Base-by-base conservation (phyloP, 2,888 invertebrate species). In the Aspidiotus rigidus region DNA sequence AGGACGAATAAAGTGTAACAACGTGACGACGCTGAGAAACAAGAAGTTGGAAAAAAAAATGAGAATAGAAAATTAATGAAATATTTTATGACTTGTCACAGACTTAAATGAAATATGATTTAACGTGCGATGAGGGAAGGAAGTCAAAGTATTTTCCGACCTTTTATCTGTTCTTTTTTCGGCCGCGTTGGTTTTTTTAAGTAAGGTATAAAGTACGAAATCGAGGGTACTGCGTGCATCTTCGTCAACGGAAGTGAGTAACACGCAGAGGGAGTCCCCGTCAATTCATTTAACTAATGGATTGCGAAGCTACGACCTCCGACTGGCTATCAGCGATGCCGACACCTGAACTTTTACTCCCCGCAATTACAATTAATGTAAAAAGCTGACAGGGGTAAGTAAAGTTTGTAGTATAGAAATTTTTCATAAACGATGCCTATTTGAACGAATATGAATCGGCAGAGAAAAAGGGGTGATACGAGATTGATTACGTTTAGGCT, bases 51-150 rank as follows among this genome's bases (percentile, higher is more conserved):
- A 42, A 28, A 64, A 44, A 59, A 28, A 59, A 28, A 59, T 49
- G 49, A 67, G 57, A 67, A 67, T 67, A 67, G 67, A 67, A 67
- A 67, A 67, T 67, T 67, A 67, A 67, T 67, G 67, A 67, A 67
- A 67, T 67, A 67, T 67, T 67, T 67, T 67, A 67, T 67, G 67
- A 67, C 67, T 67, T 67, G 67, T 67, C 67, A 67, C 67, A 67
- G 67, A 49, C 67, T 67, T 67, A 67, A 67, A 67, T 67, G 67
- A 67, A 67, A 67, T 67, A 67, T 67, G 67, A 67, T 67, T 67
- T 67, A 67, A 42, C 39, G 60, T 60, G 53, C 59, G 39, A 49
- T 49, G 64, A 41, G 67, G 67, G 67, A 67, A 67, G 67, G 67
- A 67, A 67, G 67, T 67, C 67, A 60, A 67, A 67, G 67, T 67